phyloP scores from a whole-genome alignment of 2,888 invertebrate genomes.

The Candidula unifasciata region DNA sequence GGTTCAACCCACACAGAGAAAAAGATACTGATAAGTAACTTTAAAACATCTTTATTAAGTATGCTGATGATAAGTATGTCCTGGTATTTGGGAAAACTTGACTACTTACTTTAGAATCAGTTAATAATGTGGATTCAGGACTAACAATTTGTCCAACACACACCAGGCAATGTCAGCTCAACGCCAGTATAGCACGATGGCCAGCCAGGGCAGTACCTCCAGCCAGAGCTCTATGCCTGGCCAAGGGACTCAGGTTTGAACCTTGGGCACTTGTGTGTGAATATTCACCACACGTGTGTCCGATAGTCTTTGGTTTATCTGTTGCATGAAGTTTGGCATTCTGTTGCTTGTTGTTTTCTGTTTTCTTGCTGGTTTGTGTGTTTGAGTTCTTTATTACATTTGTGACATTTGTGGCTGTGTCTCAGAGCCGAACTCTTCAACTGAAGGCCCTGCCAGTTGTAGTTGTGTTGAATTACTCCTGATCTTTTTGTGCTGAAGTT shows the following conservation, averaged over 20 bases:
- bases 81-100: no score
- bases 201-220: conserved; percentile 45
- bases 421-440: no score
- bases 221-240: conserved; percentile 31
- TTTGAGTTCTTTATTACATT: neutral
- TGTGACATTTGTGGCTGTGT: neutral
- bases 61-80: no score
- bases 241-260: conserved; percentile 21
- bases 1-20: no score
- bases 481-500: no score
- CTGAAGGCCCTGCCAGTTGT: no score
- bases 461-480: no score
- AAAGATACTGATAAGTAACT: no score
- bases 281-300: neutral
- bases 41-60: no score
- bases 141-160: neutral
- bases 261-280: neutral
- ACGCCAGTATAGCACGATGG: conserved; percentile 72
- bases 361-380: neutral
- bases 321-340: conserved; percentile 18
- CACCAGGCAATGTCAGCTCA: conserved; percentile 68
- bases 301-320: neutral
- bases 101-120: no score
- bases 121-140: neutral
- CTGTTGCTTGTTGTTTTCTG: neutral